Conservation (phyloP, 2,888 invertebrate genomes). For the Phaedon cochleariae region DNA sequence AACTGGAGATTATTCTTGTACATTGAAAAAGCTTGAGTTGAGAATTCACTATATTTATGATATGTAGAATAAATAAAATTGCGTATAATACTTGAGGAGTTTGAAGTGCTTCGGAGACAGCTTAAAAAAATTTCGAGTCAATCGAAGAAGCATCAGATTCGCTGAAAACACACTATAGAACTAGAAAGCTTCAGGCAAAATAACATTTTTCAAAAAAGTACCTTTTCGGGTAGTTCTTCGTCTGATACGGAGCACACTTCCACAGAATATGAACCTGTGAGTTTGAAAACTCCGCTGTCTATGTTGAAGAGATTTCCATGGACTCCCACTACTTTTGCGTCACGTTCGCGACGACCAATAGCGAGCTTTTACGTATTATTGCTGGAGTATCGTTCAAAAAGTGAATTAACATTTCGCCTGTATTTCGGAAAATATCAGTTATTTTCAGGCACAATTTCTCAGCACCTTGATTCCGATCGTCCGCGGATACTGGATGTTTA, state of each 20-base stretch:
- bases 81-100: background rate
- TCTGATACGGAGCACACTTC: conserved; percentile 53
- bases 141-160: conserved; percentile 27
- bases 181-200: conserved; percentile 16
- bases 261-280: conserved; percentile 57
- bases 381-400: conserved; percentile 35
- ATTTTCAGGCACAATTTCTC: conserved; percentile 15
- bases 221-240: conserved; percentile 15
- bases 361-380: conserved; percentile 46
- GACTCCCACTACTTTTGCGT: conserved; percentile 57
- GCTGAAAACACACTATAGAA: conserved; percentile 32
- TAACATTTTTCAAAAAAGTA: conserved; percentile 13
- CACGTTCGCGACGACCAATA: conserved; percentile 55
- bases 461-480: conserved; percentile 13
- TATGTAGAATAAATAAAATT: background rate
- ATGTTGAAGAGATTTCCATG: conserved; percentile 55
- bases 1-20: background rate
- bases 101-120: background rate
- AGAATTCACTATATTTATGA: too few species aligned
- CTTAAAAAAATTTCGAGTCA: conserved; percentile 12
- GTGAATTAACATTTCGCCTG: conserved; percentile 28
- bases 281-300: conserved; percentile 49
- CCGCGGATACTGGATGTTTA: conserved; percentile 2
- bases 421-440: conserved; percentile 22
- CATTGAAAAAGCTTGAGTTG: too few species aligned